A percentile compares a stretch with the other conserved stretches of the same genome.
Conservation (phyloP, 2,888 invertebrate species). For the Psococerastis gibbosa region DNA sequence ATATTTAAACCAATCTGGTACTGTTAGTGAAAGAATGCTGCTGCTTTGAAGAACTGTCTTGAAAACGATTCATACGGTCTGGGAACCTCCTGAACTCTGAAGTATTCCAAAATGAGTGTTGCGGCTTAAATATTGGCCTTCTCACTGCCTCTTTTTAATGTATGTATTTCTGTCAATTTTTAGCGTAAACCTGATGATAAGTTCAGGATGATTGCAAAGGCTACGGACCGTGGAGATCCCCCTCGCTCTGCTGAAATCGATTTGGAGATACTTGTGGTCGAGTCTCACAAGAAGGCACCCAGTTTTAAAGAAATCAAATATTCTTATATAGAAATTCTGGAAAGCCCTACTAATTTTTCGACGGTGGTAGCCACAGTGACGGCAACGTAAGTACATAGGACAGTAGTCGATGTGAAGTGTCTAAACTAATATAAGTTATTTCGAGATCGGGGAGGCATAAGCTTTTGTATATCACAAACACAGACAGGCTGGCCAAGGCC, state of each 20-base stretch:
- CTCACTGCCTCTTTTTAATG: too few relatives aligned
- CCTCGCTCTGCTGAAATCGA: slow-evolving; percentile 50
- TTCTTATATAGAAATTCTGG: slow-evolving; percentile 39
- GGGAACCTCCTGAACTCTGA: too few relatives aligned
- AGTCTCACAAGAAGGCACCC: slow-evolving; percentile 71
- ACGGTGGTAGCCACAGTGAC: slow-evolving; percentile 46
- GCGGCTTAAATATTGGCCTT: too few relatives aligned
- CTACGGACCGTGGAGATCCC: slow-evolving; percentile 50
- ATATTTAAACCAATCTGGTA: too few relatives aligned
- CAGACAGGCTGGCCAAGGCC: too few relatives aligned
- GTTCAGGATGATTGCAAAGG: slow-evolving; percentile 52
- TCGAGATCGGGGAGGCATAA: too few relatives aligned
- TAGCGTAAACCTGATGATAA: slow-evolving; percentile 42
- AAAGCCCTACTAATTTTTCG: slow-evolving; percentile 54
- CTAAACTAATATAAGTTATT: not conserved
- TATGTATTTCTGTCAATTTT: not conserved
- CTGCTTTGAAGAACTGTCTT: too few relatives aligned
- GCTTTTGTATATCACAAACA: not conserved
- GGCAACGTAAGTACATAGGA: slow-evolving; percentile 39
- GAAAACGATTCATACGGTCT: too few relatives aligned
- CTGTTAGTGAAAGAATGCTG: too few relatives aligned
- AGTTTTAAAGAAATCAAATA: slow-evolving; percentile 42
- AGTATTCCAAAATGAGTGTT: too few relatives aligned
- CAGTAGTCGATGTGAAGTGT: not conserved
- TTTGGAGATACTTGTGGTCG: slow-evolving; percentile 67